Base-by-base conservation (phyloP, 2,888 invertebrate species). In the Sinodicranocentrus sp. region DNA sequence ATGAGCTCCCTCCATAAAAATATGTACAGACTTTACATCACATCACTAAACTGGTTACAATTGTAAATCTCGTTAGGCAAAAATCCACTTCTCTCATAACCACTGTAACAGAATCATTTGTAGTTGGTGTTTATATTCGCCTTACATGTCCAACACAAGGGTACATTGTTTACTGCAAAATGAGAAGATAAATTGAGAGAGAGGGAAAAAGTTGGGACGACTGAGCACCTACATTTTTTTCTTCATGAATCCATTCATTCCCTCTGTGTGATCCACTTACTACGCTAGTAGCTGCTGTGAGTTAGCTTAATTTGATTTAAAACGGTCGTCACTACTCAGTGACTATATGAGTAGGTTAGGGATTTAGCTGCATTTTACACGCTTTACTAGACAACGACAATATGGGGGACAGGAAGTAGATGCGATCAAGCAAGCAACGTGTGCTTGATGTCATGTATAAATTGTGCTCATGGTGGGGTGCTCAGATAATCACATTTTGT, bases 101-200 rank as follows among this genome's bases (percentile, higher is more conserved):
- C 33, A 33, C 5, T 33, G 17, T 70, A 70, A 70, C 70, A 54
- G 70, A 19, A 54, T 70, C 70, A 54, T 70, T 70, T 70, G 70
- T 70, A 70, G 52, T n/a, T n/a, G n/a, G n/a, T n/a, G n/a, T n/a
- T n/a, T n/a, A n/a, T n/a, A n/a, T n/a, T n/a, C n/a, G n/a, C n/a
- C n/a, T 52, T 48, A 68, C n/a, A 21, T 21, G 48, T 48, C 10
- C n/a, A n/a, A 48, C 13, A 48, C 13, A 2, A 48, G 2, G 19
- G 1, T 43, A 5, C 5, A 25, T 57, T 23, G 23, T 10, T 21
- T n/a, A n/a, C 48, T 21, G 8, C 21, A 19, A 48, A 2, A 44
- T 67, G 13, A 25, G 48, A 23, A 2, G 21, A 43, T 23, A 26
- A 44, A 21, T 65, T 65, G 43, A 65, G 33, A 33, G 33, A 33